Conservation (phyloP, 2,888 invertebrate genomes). For the Lasioglossum oenotherae region DNA sequence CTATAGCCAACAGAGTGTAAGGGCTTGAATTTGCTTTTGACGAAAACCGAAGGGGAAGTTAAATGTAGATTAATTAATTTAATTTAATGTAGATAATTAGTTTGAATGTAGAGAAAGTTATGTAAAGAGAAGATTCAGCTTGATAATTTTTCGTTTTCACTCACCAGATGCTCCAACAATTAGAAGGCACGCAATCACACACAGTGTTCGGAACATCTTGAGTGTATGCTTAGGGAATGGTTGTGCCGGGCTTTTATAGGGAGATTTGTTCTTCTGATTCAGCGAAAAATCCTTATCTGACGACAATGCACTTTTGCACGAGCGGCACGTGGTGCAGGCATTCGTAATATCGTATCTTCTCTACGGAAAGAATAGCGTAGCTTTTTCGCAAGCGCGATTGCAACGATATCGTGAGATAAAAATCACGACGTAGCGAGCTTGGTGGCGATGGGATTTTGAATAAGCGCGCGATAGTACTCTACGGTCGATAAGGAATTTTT, state of each 20-base stretch:
- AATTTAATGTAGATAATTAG: not conserved
- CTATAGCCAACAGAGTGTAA: too few species aligned
- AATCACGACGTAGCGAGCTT: not conserved
- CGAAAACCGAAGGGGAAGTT: not conserved
- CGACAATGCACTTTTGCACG: conserved; percentile 36
- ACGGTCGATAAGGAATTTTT: conserved; percentile 30
- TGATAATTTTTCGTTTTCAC: conserved; percentile 1
- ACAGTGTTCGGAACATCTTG: conserved; percentile 50
- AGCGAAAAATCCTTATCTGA: conserved; percentile 57
- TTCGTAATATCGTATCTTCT: conserved; percentile 37
- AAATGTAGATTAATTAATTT: too few species aligned
- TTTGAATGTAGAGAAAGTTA: not conserved
- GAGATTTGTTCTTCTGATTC: conserved; percentile 48
- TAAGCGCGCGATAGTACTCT: not conserved
- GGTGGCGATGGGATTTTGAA: conserved; percentile 39
- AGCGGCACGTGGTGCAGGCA: conserved; percentile 25
- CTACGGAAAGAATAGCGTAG: conserved; percentile 12
- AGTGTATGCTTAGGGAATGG: conserved; percentile 8
- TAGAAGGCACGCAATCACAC: not conserved
- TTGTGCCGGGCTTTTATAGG: conserved; percentile 59
- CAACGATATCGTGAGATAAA: conserved; percentile 39
- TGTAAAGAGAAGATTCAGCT: not conserved
- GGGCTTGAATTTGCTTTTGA: not conserved
- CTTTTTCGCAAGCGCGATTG: conserved; percentile 27
- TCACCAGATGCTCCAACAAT: conserved; percentile 22